Evolutionary conservation across 2,113 vertebrate species (phyloP), one percentile per base, ranked within the genome.

Genomic region (Ictalurus punctatus): DNA sequence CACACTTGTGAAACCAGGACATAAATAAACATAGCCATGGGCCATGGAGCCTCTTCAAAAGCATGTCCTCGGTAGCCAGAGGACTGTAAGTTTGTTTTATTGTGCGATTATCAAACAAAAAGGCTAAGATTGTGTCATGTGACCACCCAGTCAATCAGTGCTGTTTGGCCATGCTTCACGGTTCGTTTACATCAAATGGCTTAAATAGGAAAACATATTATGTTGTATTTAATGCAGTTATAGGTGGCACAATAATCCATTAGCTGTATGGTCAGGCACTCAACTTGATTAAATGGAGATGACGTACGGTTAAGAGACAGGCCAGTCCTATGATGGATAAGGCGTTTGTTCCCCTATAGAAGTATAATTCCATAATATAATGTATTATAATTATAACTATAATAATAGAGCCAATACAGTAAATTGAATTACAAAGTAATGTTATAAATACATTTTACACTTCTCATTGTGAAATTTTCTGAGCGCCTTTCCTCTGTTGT

Each of bases 211-310:
- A 91, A 85, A 81, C 86, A 78, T 83, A 83, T 91, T 90, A 88
- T 79, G 48, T 88, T 40, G 79, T 65, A 88, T 61, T 90, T 88
- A 88, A 69, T 58, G 27, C 2, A 17, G 79, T 91, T 90, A 90
- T 86, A 90, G 84, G 84, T 86, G 78, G 82, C 40, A 63, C 71
- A 88, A 80, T 84, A 79, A 84, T 86, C 88, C 84, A 80, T 91
- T 91, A 86, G 73, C 83, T 84, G 52, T 84, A 86, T 63, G 61
- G 85, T 84, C 86, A 84, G 80, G 82, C 88, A 73, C 86, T 88
- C 83, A 82, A 79, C 74, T 63, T 91, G 86, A 90, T 91, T 91
- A 91, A 88, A 61, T 86, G 84, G 74, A 85, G 83, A 91, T 83
- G 86, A 30, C 23, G 84, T 84, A 86, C 79, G 76, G 78, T 74